These are phyloP conservation scores for Psilopogon haemacephalus DNA, from an alignment of 2,113 vertebrate species.

Conservation along the genomic window DNA sequence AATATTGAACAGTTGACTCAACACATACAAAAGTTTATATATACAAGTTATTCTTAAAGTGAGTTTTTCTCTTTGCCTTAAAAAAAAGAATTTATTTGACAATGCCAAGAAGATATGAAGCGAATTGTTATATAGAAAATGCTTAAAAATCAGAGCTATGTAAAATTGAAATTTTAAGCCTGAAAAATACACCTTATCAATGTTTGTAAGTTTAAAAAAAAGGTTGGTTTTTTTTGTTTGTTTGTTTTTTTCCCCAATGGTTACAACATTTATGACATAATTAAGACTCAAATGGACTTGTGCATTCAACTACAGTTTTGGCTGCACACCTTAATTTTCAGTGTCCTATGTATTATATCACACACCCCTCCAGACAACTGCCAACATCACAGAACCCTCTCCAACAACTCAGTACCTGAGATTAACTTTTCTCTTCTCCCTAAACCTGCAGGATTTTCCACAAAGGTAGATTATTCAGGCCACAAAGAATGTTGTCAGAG, in stretches of 20 bases:
- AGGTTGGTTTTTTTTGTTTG: too few relatives aligned
- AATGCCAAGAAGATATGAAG: not conserved
- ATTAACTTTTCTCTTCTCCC: not conserved
- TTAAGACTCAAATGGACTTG: not conserved
- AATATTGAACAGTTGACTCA: slow-evolving; percentile 59
- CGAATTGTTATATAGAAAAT: not conserved
- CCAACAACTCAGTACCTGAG: not conserved
- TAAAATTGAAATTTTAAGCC: not conserved
- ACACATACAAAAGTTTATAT: not conserved
- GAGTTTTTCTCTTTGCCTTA: slow-evolving; percentile 27
- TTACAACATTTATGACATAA: not conserved
- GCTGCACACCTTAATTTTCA: not conserved
- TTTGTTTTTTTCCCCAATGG: not conserved
- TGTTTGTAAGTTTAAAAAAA: not conserved
- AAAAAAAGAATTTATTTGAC: not conserved
- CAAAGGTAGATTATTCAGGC: not conserved
- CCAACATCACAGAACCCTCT: not conserved
- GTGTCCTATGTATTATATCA: not conserved
- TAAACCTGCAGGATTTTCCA: not conserved
- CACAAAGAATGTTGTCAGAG: not conserved
- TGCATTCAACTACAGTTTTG: not conserved
- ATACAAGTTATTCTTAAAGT: not conserved
- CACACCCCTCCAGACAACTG: not conserved
- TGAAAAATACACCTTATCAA: not conserved
- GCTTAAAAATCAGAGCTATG: not conserved